phyloP scores from a whole-genome alignment of 2,113 vertebrate species.

The Cynocephalus volans region DNA sequence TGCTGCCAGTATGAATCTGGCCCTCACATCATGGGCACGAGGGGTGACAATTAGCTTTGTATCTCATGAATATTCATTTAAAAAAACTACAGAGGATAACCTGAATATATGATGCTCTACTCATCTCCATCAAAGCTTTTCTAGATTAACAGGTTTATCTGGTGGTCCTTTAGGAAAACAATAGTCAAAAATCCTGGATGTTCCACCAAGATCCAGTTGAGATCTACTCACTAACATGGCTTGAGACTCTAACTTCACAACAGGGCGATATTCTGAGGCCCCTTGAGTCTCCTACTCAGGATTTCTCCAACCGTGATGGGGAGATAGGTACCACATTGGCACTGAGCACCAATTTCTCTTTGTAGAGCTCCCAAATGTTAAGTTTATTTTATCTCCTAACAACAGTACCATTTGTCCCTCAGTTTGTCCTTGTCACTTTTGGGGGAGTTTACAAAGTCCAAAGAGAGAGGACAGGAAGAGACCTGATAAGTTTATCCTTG shows the following conservation, averaged over 20 bases:
- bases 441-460: not conserved
- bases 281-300: not conserved
- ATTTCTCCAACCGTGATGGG: not conserved
- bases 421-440: not conserved
- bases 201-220: not conserved
- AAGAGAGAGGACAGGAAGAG: not conserved
- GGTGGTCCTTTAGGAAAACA: not conserved
- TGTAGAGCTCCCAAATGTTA: not conserved
- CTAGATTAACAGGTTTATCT: not conserved
- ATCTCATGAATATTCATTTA: too few species aligned
- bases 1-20: too few species aligned
- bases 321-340: not conserved
- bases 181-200: not conserved
- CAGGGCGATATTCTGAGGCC: not conserved
- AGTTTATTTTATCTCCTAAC: not conserved
- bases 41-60: too few species aligned
- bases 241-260: not conserved
- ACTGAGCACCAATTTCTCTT: not conserved
- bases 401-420: not conserved
- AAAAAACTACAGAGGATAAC: not conserved
- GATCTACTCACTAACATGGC: not conserved
- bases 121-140: not conserved
- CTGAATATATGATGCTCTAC: not conserved
- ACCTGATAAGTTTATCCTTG: not conserved
- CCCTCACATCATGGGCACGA: too few species aligned